phyloP scores from a whole-genome alignment of 2,888 invertebrate species.

The Acleris cristana region DNA sequence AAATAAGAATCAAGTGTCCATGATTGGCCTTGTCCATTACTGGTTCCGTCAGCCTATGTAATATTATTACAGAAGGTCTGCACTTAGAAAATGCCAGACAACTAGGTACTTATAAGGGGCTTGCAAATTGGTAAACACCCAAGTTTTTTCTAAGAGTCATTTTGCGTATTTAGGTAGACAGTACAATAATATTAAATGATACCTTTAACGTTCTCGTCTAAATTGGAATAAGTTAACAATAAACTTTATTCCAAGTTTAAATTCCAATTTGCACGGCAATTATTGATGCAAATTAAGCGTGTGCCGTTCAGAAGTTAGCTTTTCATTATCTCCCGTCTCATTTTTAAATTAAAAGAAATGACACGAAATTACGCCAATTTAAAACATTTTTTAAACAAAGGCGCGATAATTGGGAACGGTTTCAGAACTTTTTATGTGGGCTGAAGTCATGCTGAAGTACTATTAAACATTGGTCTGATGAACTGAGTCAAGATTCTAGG shows the following conservation, averaged over 20 bases:
- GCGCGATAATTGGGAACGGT: not conserved
- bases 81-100: no score
- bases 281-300: conserved; percentile 37
- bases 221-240: conserved; percentile 24
- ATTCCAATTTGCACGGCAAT: conserved; percentile 35
- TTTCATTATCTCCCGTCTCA: conserved; percentile 23
- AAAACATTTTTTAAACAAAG: conserved; percentile 1
- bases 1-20: no score
- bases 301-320: conserved; percentile 33
- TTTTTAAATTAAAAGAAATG: conserved; percentile 10
- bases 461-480: no score
- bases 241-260: conserved; percentile 36
- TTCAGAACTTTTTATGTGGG: not conserved
- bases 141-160: no score
- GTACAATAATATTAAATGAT: not conserved
- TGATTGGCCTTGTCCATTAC: no score
- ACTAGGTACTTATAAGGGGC: no score
- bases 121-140: no score
- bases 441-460: no score
- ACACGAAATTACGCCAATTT: not conserved
- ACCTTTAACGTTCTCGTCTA: conserved; percentile 4
- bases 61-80: no score
- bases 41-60: no score
- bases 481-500: no score
- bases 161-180: no score